A percentile compares a stretch with the other conserved stretches of the same genome.
Evolutionary conservation across 2,888 invertebrate species (phyloP).

Genomic region (Taenaris catops): DNA sequence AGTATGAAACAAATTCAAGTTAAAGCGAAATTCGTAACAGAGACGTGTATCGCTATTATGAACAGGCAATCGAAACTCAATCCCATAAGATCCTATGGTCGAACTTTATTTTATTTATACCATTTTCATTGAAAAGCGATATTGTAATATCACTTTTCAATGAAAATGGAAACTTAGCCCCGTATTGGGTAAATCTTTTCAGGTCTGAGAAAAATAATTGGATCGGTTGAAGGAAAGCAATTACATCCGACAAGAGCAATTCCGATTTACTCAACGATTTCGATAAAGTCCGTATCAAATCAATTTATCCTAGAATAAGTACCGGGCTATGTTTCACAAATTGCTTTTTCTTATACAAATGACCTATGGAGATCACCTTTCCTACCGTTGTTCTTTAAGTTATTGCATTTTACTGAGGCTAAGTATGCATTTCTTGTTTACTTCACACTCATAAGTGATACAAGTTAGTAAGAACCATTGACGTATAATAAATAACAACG

Average conservation of each 20-base stretch:
- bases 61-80: constrained; percentile 17
- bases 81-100: constrained; percentile 22
- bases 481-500: too few species aligned
- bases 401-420: too few species aligned
- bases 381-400: too few species aligned
- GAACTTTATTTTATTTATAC: too few species aligned
- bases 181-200: constrained; percentile 51
- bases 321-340: constrained; percentile 13
- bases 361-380: too few species aligned
- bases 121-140: too few species aligned
- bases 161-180: constrained; percentile 48
- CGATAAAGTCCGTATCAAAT: constrained; percentile 60
- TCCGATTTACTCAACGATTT: constrained; percentile 63
- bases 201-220: constrained; percentile 73
- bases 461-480: too few species aligned
- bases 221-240: constrained; percentile 69
- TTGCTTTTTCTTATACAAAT: constrained; percentile 11
- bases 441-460: too few species aligned
- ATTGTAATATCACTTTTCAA: constrained; percentile 63
- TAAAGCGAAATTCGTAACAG: constrained; percentile 14
- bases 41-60: constrained; percentile 16
- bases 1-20: background rate
- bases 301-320: constrained; percentile 32
- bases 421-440: too few species aligned
- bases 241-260: constrained; percentile 64